Conservation (phyloP, 2,113 vertebrate species). For the Pungitius pungitius region DNA sequence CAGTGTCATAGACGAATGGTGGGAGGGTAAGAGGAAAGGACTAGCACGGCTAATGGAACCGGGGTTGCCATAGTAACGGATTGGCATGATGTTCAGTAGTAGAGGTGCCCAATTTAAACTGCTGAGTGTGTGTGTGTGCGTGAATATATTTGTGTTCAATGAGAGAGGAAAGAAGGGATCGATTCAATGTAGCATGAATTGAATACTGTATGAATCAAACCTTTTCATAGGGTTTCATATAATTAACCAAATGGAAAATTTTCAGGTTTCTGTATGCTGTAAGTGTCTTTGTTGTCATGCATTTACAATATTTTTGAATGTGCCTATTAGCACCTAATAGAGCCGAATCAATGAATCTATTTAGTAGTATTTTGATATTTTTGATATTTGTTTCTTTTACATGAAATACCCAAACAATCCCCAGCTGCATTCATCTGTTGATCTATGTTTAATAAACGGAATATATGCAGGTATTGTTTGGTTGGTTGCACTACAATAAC, state of each 20-base stretch:
- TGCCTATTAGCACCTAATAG: background rate
- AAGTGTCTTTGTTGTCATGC: background rate
- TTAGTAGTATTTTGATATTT: background rate
- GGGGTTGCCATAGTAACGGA: constrained; percentile 77
- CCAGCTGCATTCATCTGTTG: background rate
- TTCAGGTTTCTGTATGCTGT: background rate
- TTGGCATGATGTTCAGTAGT: constrained; percentile 60
- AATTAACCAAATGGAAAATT: background rate
- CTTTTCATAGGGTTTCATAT: background rate
- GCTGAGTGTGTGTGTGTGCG: constrained; percentile 43
- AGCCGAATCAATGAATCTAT: background rate
- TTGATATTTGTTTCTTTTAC: background rate
- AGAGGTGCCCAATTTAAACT: constrained; percentile 44
- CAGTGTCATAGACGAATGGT: constrained; percentile 49
- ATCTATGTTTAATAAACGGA: background rate
- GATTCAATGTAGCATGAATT: constrained; percentile 19
- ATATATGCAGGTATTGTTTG: background rate
- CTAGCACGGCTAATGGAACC: constrained; percentile 46
- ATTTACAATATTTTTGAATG: background rate
- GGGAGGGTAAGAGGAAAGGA: constrained; percentile 43
- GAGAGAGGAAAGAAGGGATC: background rate
- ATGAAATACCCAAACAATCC: background rate
- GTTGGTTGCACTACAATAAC: too few relatives aligned
- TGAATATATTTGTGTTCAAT: constrained; percentile 4
- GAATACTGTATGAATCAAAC: constrained; percentile 1